These are phyloP conservation scores for Trichogramma evanescens DNA, from an alignment of 2,888 invertebrate genomes.

Conservation along the genomic window DNA sequence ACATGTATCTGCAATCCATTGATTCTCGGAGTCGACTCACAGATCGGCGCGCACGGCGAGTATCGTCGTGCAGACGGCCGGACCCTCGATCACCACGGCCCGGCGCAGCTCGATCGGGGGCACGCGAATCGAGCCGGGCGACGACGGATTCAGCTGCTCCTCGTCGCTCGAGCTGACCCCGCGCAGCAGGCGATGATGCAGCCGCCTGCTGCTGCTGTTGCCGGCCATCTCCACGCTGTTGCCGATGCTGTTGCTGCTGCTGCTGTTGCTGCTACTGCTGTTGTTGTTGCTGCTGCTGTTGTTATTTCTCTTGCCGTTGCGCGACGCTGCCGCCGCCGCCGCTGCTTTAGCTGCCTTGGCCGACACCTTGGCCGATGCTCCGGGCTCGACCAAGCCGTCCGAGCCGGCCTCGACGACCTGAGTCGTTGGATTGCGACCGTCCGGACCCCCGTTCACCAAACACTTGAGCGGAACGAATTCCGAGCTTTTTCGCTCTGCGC, in stretches of 20 bases:
- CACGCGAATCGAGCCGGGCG: background rate
- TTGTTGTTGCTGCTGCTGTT: background rate
- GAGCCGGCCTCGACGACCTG: slow-evolving; percentile 24
- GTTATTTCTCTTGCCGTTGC: background rate
- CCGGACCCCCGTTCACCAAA: slow-evolving; percentile 41
- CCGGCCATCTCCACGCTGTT: background rate
- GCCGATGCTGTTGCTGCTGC: background rate
- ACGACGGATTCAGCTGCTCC: slow-evolving; percentile 30
- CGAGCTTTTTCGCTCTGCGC: slow-evolving; percentile 13
- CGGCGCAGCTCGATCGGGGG: slow-evolving; percentile 12
- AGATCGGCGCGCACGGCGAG: slow-evolving; percentile 8
- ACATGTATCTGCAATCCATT: background rate
- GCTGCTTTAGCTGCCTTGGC: slow-evolving; percentile 1
- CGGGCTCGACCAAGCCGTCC: slow-evolving; percentile 1
- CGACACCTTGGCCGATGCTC: background rate
- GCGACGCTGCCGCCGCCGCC: background rate
- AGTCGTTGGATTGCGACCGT: slow-evolving; percentile 31
- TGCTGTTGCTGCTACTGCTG: background rate
- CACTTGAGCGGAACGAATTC: slow-evolving; percentile 39
- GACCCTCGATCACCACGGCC: slow-evolving; percentile 18
- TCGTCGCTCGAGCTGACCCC: slow-evolving; percentile 23
- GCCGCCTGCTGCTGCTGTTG: background rate
- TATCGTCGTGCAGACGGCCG: slow-evolving; percentile 6
- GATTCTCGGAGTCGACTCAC: background rate
- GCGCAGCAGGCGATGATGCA: slow-evolving; percentile 2